A percentile compares a stretch with the other conserved stretches of the same genome.
Evolutionary conservation across 2,888 invertebrate species (phyloP).

Genomic region (Mellilla xanthometata): DNA sequence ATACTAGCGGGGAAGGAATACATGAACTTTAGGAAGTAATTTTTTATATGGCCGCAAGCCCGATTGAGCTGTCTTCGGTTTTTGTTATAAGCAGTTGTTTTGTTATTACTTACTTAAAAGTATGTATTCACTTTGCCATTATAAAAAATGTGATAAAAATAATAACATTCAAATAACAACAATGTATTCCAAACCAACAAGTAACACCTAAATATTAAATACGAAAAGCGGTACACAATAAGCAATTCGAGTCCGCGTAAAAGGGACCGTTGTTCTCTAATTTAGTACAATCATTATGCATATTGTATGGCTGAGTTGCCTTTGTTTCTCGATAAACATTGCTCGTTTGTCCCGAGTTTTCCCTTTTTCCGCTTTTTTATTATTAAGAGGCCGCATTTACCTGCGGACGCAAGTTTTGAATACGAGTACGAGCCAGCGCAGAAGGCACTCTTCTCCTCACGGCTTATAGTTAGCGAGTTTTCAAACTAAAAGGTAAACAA

Average conservation of each 20-base stretch:
- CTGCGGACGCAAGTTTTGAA: conserved; percentile 60
- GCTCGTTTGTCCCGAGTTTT: conserved; percentile 61
- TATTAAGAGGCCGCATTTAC: conserved; percentile 64
- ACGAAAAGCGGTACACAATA: conserved; percentile 58
- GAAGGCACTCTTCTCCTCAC: conserved; percentile 30
- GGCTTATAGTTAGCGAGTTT: conserved; percentile 18
- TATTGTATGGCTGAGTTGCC: conserved; percentile 69
- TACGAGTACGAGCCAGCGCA: conserved; percentile 44
- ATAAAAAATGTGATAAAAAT: no score
- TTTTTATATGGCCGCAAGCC: no score
- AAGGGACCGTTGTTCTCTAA: conserved; percentile 64
- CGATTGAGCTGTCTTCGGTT: no score
- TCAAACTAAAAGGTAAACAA: conserved; percentile 9
- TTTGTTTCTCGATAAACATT: conserved; percentile 74
- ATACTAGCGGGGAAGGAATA: no score
- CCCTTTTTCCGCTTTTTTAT: conserved; percentile 67
- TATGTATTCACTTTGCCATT: no score
- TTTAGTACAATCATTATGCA: conserved; percentile 78
- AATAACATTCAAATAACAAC: background rate
- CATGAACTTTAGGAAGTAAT: no score
- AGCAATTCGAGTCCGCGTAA: conserved; percentile 66
- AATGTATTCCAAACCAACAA: conserved; percentile 6
- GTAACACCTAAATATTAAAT: conserved; percentile 29
- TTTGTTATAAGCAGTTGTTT: no score
- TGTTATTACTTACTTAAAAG: no score